Evolutionary conservation across 2,113 vertebrate genomes (phyloP), one percentile per base, ranked within the genome.

Genomic region (Sinocyclocheilus rhinocerous): DNA sequence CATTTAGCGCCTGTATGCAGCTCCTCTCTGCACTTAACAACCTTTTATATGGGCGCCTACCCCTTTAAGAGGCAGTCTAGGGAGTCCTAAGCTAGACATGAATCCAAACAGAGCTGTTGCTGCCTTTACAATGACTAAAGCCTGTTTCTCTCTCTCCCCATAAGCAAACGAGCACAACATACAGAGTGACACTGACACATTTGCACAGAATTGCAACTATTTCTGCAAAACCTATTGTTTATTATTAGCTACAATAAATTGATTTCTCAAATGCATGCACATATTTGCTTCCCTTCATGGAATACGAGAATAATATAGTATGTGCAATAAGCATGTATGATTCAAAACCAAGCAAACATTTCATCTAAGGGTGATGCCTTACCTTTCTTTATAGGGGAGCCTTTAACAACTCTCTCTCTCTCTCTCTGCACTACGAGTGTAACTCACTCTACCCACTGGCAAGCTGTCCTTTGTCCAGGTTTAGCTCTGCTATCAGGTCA

Each of bases 21-120:
- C 86, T 90, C 73, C 90, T 90, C 84, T 91, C 92, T 88, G 52
- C 48, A 67, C 84, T 86, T 91, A 89, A 84, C 63, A 10, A 86
- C 88, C 89, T 83, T 69, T 88, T 69, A 85, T 77, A 88, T 81
- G 90, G 82, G 67, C 2, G 84, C 84, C 80, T 94, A 88, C 83
- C 85, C 91, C 95, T 95, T 96, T 96, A 96, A 96, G 92, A 94
- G 95, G 95, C 92, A 92, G 95, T 85, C 72, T 85, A 76, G 84
- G 84, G 87, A 88, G 83, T 87, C 89, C 85, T 88, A 81, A 85
- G 87, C 89, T 94, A 93, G 89, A 87, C 91, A 91, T 92, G 87
- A 88, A 89, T 85, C 80, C 87, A 89, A 89, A 88, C 83, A 89
- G 88, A 87, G 87, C 88, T 92, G 91, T 90, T 92, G 93, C 93